Evolutionary conservation across 2,113 vertebrate genomes (phyloP).

Genomic region (Lepisosteus osseus): DNA sequence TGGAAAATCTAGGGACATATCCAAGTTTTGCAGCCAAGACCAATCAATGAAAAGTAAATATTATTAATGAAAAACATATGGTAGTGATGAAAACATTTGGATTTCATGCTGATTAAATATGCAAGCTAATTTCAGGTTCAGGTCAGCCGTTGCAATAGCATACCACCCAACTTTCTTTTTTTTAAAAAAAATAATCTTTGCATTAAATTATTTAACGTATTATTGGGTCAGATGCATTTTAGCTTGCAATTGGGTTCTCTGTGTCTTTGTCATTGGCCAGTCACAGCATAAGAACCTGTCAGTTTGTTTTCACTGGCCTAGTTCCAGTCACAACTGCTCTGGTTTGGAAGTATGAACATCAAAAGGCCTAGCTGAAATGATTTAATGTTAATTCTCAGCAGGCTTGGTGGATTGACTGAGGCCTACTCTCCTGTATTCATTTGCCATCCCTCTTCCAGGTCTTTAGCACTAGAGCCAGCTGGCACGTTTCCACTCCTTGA

Average conservation of each 20-base stretch:
- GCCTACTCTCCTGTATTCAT: neutral
- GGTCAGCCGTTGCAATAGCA: neutral
- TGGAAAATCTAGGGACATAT: slow-evolving; percentile 12
- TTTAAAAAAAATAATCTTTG: neutral
- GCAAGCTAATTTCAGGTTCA: neutral
- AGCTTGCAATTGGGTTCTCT: neutral
- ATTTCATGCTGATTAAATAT: slow-evolving; percentile 27
- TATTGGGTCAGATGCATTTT: neutral
- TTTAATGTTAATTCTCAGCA: slow-evolving; percentile 37
- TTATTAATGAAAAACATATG: slow-evolving; percentile 37
- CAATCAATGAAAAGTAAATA: slow-evolving; percentile 40
- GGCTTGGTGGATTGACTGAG: neutral
- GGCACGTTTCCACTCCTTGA: neutral
- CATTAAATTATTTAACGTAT: neutral
- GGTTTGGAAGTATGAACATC: slow-evolving; percentile 19
- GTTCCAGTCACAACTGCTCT: slow-evolving; percentile 24
- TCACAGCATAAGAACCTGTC: slow-evolving; percentile 24
- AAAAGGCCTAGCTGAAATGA: slow-evolving; percentile 33
- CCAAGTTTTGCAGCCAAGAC: slow-evolving; percentile 11
- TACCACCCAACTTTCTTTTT: neutral
- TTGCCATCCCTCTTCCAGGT: slow-evolving; percentile 4
- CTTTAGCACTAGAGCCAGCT: neutral
- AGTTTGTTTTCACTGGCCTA: slow-evolving; percentile 41
- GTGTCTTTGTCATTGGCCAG: slow-evolving; percentile 4
- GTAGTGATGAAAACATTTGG: slow-evolving; percentile 23